A percentile compares a stretch with the other conserved stretches of the same genome.
Conservation (phyloP, 2,888 invertebrate species). For the Cantharis lateralis region DNA sequence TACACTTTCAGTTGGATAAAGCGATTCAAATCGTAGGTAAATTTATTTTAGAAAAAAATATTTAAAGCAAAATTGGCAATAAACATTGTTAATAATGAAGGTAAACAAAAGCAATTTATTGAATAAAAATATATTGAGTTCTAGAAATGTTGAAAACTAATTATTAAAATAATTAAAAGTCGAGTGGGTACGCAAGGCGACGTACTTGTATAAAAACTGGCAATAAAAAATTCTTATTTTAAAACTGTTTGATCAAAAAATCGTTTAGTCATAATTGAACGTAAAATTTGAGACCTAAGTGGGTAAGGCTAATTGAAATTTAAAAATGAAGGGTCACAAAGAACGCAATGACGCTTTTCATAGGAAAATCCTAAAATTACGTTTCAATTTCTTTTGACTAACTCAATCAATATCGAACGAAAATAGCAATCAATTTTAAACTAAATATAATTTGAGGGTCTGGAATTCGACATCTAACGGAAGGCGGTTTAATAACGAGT, state of each 20-base stretch:
- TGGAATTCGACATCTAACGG: conserved; percentile 29
- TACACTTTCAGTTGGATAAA: not conserved
- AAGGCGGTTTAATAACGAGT: conserved; percentile 35
- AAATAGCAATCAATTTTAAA: conserved; percentile 30
- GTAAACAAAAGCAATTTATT: not conserved
- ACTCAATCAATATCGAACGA: conserved; percentile 17
- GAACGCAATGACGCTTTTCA: not conserved
- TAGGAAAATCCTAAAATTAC: conserved; percentile 8
- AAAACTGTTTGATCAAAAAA: not conserved
- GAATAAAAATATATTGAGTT: not conserved
- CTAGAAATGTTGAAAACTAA: not conserved
- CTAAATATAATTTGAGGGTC: conserved; percentile 30
- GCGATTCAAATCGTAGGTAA: not conserved
- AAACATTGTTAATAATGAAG: not conserved
- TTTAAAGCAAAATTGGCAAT: not conserved
- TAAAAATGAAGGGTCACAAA: conserved; percentile 2
- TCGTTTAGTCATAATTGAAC: not conserved
- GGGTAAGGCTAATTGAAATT: not conserved
- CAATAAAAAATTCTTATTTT: not conserved
- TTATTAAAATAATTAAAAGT: not conserved
- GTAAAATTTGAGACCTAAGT: conserved; percentile 1
- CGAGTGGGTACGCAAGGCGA: not conserved
- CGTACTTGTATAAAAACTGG: not conserved
- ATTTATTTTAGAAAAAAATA: not conserved
- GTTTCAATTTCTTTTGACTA: conserved; percentile 9